phyloP scores from a whole-genome alignment of 1,140 invertebrate species.

The Drosophila pseudoananassae region DNA sequence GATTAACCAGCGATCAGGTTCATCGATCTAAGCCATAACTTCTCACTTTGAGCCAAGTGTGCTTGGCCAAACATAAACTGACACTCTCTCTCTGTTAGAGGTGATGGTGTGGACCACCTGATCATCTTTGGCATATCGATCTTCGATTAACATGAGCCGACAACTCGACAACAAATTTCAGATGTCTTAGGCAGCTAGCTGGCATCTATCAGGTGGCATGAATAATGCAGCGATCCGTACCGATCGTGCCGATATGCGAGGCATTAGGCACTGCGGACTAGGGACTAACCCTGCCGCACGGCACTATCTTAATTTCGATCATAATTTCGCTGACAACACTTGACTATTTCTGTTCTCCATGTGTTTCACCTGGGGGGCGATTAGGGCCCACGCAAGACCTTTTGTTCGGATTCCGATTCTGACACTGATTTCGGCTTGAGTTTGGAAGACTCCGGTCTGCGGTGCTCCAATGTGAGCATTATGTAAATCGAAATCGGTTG shows the following conservation, averaged over 20 bases:
- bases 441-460: conserved; percentile 23
- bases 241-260: conserved; percentile 50
- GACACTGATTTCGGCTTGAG: conserved; percentile 14
- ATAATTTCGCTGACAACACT: conserved; percentile 77
- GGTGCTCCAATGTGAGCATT: conserved; percentile 64
- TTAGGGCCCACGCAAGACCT: conserved; percentile 72
- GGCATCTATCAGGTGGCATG: conserved; percentile 36
- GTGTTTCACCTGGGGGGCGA: conserved; percentile 32
- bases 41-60: conserved; percentile 24
- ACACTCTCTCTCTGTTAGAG: conserved; percentile 43
- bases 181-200: conserved; percentile 7
- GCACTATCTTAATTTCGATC: conserved; percentile 78
- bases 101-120: neutral
- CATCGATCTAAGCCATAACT: conserved; percentile 38
- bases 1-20: conserved; percentile 44
- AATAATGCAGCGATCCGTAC: conserved; percentile 67
- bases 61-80: conserved; percentile 31
- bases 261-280: conserved; percentile 1
- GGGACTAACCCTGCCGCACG: conserved; percentile 26
- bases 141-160: conserved; percentile 54
- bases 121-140: conserved; percentile 46
- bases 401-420: conserved; percentile 29
- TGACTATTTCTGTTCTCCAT: conserved; percentile 32
- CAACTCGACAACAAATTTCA: conserved; percentile 49
- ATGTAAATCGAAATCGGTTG: conserved; percentile 55